Conservation (phyloP, 2,888 invertebrate genomes). For the Caenorhabditis zanzibari region DNA sequence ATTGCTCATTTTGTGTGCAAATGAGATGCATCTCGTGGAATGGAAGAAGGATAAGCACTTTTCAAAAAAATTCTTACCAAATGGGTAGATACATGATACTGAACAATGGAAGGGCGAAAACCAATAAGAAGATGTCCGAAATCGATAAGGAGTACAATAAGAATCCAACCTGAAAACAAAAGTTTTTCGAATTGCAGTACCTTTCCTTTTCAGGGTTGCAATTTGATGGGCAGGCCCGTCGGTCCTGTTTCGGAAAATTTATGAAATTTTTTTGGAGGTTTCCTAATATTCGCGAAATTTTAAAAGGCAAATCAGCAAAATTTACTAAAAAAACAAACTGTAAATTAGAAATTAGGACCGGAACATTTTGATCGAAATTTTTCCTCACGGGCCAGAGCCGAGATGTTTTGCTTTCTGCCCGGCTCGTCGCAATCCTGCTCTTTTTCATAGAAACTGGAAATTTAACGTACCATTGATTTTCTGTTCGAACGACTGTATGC, state of each 20-base stretch:
- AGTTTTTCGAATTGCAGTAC: too few relatives aligned
- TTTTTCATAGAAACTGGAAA: background rate
- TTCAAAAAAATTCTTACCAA: constrained; percentile 49
- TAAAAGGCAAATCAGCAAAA: too few relatives aligned
- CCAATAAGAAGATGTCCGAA: constrained; percentile 61
- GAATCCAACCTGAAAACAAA: constrained; percentile 63
- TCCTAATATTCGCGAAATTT: too few relatives aligned
- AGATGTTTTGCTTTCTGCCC: too few relatives aligned
- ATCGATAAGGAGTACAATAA: constrained; percentile 59
- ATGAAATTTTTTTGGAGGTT: too few relatives aligned
- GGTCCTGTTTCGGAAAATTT: too few relatives aligned
- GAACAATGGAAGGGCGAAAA: constrained; percentile 65
- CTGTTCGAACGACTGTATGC: constrained; percentile 60
- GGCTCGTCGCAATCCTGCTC: background rate
- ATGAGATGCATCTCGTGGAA: constrained; percentile 30
- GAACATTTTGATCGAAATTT: too few relatives aligned
- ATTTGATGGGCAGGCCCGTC: too few relatives aligned
- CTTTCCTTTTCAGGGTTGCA: too few relatives aligned
- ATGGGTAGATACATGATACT: constrained; percentile 65
- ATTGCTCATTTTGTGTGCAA: constrained; percentile 60
- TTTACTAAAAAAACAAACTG: too few relatives aligned
- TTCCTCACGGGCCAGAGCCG: too few relatives aligned
- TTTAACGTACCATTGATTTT: constrained; percentile 53
- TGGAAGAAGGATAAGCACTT: constrained; percentile 16
- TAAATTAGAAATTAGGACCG: too few relatives aligned